A percentile compares a stretch with the other conserved stretches of the same genome.
These are phyloP conservation scores for Caprella mutica DNA, from an alignment of 2,888 invertebrate species.

Conservation along the genomic window DNA sequence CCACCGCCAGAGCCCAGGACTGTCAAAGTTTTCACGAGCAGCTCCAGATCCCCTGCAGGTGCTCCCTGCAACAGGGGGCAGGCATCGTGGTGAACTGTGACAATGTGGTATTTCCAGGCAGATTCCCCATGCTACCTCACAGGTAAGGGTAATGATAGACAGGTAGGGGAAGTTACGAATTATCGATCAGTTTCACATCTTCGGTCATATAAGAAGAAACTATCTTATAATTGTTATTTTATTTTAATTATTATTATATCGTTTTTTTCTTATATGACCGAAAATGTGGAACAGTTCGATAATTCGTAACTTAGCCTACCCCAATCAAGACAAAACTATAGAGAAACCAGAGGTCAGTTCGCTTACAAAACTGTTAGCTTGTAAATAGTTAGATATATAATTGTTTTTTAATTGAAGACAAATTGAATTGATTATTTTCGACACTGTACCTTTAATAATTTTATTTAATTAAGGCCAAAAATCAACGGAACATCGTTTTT, in stretches of 20 bases:
- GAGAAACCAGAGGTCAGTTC: neutral
- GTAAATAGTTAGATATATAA: neutral
- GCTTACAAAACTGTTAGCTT: neutral
- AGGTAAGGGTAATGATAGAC: conserved; percentile 48
- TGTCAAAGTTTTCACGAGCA: conserved; percentile 65
- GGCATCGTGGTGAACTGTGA: conserved; percentile 70
- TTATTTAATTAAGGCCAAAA: neutral
- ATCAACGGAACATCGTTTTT: neutral
- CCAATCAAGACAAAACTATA: neutral
- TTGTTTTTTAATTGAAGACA: neutral
- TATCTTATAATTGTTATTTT: no score
- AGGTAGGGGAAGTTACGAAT: no score
- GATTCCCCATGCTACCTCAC: conserved; percentile 62
- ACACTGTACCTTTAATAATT: neutral
- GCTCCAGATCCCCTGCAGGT: conserved; percentile 61
- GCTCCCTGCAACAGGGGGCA: conserved; percentile 38
- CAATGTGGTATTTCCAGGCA: conserved; percentile 63
- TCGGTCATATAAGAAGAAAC: no score
- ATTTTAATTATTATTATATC: no score
- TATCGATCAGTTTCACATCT: no score
- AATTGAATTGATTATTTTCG: neutral
- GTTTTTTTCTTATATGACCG: no score
- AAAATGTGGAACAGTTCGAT: no score
- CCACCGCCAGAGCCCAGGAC: neutral
- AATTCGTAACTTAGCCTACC: neutral